Evolutionary conservation across 1,140 invertebrate species (phyloP).

Genomic region (Drosophila ananassae): DNA sequence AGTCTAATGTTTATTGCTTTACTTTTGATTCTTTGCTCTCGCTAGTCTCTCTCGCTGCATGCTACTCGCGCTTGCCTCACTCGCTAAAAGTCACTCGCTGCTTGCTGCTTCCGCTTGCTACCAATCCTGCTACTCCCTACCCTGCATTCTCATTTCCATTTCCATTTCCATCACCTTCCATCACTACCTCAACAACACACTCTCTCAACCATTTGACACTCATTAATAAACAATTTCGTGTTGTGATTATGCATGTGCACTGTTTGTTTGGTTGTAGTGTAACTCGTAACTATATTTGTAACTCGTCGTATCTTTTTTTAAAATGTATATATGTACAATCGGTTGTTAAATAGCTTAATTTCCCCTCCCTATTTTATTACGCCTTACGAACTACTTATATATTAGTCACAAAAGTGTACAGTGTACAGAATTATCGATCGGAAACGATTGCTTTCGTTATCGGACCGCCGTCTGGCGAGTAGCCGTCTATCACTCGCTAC

Average conservation of each 20-base stretch:
- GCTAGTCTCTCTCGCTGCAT: conserved; percentile 49
- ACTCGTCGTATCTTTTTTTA: conserved; percentile 6
- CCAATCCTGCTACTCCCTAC: conserved; percentile 1
- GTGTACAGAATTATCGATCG: conserved; percentile 25
- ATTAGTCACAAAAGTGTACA: conserved; percentile 35
- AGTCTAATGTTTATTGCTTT: conserved; percentile 61
- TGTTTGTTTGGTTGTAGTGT: conserved; percentile 38
- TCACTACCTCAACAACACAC: conserved; percentile 1
- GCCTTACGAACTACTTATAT: conserved; percentile 4
- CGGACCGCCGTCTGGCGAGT: not conserved
- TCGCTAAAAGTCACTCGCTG: not conserved
- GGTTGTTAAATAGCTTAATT: conserved; percentile 36
- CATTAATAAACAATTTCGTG: conserved; percentile 12
- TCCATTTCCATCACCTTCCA: not conserved
- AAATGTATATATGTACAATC: conserved; percentile 44
- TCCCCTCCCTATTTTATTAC: conserved; percentile 3
- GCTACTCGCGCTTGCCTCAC: conserved; percentile 21
- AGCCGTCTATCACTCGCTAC: not conserved
- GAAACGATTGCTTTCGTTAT: not conserved
- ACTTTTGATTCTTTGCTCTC: conserved; percentile 67
- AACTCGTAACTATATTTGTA: conserved; percentile 15
- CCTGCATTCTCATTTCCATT: conserved; percentile 1
- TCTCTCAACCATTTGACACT: conserved; percentile 9
- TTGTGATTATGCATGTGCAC: conserved; percentile 32
- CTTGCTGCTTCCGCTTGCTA: conserved; percentile 17